A percentile compares a stretch with the other conserved stretches of the same genome.
Conservation (phyloP, 2,113 vertebrate species). For the Zootoca vivipara region DNA sequence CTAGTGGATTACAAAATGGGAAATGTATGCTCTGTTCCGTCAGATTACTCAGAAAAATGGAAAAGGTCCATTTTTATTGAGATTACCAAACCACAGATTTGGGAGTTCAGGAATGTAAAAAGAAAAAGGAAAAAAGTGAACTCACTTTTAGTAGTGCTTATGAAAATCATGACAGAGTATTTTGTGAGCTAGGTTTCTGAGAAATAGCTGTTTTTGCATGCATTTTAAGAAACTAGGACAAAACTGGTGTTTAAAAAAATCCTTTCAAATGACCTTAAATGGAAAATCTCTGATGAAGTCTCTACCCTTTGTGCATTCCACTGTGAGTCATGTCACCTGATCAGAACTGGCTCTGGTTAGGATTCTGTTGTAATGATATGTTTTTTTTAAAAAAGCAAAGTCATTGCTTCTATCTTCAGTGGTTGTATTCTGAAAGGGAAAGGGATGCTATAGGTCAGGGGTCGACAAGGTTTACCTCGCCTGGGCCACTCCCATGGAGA, state of each 20-base stretch:
- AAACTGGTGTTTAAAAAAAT: too few relatives aligned
- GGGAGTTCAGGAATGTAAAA: constrained; percentile 5
- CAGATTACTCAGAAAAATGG: neutral
- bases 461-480: too few relatives aligned
- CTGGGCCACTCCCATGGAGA: too few relatives aligned
- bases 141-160: neutral
- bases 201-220: neutral
- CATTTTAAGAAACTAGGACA: neutral
- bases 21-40: neutral
- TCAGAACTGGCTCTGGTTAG: too few relatives aligned
- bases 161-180: neutral
- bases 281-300: too few relatives aligned
- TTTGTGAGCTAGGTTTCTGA: neutral
- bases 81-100: neutral
- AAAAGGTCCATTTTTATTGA: constrained; percentile 27
- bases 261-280: too few relatives aligned
- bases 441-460: neutral
- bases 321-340: too few relatives aligned
- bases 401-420: neutral
- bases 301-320: too few relatives aligned
- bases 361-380: too few relatives aligned
- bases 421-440: neutral
- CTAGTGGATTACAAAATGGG: constrained; percentile 5
- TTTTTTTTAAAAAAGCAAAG: neutral
- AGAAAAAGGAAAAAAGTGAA: neutral